These are phyloP conservation scores for Cairina moschata DNA, from an alignment of 2,113 vertebrate genomes.

Conservation along the genomic window DNA sequence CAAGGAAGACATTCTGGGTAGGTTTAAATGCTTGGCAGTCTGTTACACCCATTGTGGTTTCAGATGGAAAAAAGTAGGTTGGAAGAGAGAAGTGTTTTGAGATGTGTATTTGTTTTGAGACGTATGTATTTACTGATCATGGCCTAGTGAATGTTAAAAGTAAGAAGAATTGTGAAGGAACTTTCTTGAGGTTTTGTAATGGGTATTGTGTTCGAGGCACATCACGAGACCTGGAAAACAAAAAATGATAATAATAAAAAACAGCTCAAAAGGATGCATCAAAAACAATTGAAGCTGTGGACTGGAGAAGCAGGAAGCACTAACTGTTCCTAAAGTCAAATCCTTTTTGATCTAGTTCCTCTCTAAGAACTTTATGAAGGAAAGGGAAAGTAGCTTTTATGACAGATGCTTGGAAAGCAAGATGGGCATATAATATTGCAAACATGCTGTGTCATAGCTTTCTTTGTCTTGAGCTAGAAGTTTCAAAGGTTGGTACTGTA, in stretches of 20 bases:
- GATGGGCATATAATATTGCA: not conserved
- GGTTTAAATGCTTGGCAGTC: not conserved
- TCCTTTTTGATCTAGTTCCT: not conserved
- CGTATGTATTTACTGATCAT: not conserved
- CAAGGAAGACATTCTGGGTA: not conserved
- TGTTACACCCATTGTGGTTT: not conserved
- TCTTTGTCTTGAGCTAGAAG: not conserved
- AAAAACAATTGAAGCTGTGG: not conserved
- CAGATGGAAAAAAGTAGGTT: not conserved
- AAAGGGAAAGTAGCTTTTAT: not conserved
- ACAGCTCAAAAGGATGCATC: not conserved
- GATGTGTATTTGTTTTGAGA: not conserved
- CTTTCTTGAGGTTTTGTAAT: not conserved
- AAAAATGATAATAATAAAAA: not conserved
- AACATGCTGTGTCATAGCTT: not conserved
- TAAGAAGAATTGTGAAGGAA: not conserved
- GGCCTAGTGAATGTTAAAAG: not conserved
- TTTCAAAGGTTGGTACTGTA: not conserved
- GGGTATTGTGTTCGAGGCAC: not conserved
- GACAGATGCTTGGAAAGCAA: not conserved
- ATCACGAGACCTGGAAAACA: not conserved
- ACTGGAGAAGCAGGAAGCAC: not conserved
- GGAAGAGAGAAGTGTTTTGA: not conserved
- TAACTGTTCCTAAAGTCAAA: not conserved
- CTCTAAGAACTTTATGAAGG: not conserved